These are phyloP conservation scores for Eupithecia dodoneata DNA, from an alignment of 2,888 invertebrate species.

Conservation along the genomic window DNA sequence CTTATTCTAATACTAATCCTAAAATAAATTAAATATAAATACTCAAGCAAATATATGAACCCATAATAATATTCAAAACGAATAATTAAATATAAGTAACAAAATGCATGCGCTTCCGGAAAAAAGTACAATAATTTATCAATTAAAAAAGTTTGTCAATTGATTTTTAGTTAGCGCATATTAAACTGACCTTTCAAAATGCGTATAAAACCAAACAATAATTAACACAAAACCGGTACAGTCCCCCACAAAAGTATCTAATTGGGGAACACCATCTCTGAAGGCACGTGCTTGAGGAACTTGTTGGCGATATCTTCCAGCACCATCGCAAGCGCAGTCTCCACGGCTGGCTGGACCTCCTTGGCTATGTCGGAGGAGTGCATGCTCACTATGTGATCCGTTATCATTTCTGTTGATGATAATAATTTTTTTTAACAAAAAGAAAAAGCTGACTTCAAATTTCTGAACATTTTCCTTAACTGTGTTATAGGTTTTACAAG, in stretches of 20 bases:
- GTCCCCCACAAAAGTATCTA: slow-evolving; percentile 41
- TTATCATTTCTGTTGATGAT: slow-evolving; percentile 81
- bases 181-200: not conserved
- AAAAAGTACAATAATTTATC: not conserved
- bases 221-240: not conserved
- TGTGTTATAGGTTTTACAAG: not conserved
- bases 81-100: not conserved
- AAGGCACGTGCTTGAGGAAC: slow-evolving; percentile 76
- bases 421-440: not conserved
- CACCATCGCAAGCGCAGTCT: slow-evolving; percentile 83
- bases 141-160: not conserved
- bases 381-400: slow-evolving; percentile 83
- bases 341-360: slow-evolving; percentile 85
- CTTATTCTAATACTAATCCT: not conserved
- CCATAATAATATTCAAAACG: not conserved
- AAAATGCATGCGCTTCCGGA: not conserved
- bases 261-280: slow-evolving; percentile 77
- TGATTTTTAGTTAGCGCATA: not conserved
- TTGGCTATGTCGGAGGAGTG: slow-evolving; percentile 83
- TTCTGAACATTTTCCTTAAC: not conserved
- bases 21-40: not conserved
- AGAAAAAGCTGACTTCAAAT: not conserved
- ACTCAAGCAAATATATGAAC: not conserved
- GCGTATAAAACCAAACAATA: not conserved
- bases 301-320: slow-evolving; percentile 84